Base-by-base conservation (phyloP, 2,797 vertebrate genomes). In the Gallinago solitaria region DNA sequence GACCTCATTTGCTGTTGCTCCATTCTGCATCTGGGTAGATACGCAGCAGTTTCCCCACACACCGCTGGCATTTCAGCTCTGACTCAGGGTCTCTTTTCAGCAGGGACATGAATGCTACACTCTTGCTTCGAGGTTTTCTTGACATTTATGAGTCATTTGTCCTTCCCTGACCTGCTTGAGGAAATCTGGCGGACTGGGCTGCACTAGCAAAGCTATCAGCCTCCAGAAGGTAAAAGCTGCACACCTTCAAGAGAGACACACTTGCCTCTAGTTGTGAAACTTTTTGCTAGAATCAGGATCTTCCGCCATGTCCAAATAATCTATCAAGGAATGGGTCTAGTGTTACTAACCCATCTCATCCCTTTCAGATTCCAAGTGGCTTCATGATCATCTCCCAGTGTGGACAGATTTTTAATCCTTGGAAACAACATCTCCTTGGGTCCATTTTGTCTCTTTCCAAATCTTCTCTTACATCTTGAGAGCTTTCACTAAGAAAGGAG, bases 81-180 rank as follows among this genome's bases (percentile, higher is more conserved):
- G 90, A 86, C 63, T 93, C 92, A 83, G 48, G 28, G 56, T 84
- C 35, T 78, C 50, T 85, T 80, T 83, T 68, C 82, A 95, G 64
- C 35, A 48, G 48, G 25, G 27, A 67, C 60, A 32, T 91, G 75
- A 92, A 83, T 37, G 23, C 39, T 56, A 63, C 47, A 5, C 47
- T 73, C 67, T 47, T 65, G 39, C n/a, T 92, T 93, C 1, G 2
- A 71, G 56, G 32, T 85, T 89, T 94, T 95, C 50, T 71, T 53
- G 51, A 83, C 25, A 27, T 41, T 60, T 86, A 14, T 48, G 89
- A 93, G 50, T 89, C 2, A 9, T 83, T 85, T 89, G 68, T 89
- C 87, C 92, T 87, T 70, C 64, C 47, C 47, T 93, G 75, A 89
- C 64, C 78, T 76, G 50, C 28, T 3, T 23, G 41, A 89, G n/a